Conservation (phyloP, 2,113 vertebrate genomes). For the Gracilinanus agilis region DNA sequence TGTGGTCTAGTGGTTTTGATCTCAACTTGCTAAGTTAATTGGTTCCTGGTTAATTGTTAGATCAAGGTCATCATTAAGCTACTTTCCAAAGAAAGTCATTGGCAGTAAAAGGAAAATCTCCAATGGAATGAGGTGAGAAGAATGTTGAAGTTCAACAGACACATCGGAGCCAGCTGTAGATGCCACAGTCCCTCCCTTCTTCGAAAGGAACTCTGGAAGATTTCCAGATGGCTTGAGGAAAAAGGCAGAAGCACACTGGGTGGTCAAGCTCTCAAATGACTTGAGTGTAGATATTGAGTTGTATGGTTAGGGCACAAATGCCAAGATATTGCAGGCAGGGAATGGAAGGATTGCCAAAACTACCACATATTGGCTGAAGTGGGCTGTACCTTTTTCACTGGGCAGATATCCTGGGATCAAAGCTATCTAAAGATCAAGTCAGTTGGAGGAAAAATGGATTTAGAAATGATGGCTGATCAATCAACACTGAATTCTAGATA, state of each 20-base stretch:
- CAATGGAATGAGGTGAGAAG: slow-evolving; percentile 12
- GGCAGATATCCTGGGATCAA: slow-evolving; percentile 32
- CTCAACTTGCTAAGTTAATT: slow-evolving; percentile 36
- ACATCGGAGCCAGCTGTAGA: slow-evolving; percentile 28
- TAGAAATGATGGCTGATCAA: not conserved
- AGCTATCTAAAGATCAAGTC: slow-evolving; percentile 29
- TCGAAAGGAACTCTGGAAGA: slow-evolving; percentile 36
- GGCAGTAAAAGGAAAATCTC: slow-evolving; percentile 42
- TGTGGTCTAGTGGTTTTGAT: slow-evolving; percentile 15
- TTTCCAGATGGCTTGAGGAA: slow-evolving; percentile 31
- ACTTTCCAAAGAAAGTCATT: slow-evolving; percentile 52
- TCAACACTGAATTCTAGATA: not conserved
- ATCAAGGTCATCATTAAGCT: slow-evolving; percentile 26
- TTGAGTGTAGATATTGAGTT: slow-evolving; percentile 36
- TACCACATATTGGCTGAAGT: not conserved
- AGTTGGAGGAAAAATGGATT: slow-evolving; percentile 23
- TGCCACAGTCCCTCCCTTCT: not conserved
- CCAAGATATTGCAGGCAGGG: slow-evolving; percentile 43
- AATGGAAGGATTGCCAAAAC: slow-evolving; percentile 47
- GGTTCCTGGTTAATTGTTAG: slow-evolving; percentile 56
- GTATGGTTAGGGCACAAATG: slow-evolving; percentile 28
- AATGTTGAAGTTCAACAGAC: slow-evolving; percentile 41
- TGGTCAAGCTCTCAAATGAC: slow-evolving; percentile 49
- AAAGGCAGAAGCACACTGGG: slow-evolving; percentile 50
- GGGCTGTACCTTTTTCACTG: not conserved